Base-by-base conservation (phyloP, 92 coral and sea anemone species). In the Porites cylindrica region DNA sequence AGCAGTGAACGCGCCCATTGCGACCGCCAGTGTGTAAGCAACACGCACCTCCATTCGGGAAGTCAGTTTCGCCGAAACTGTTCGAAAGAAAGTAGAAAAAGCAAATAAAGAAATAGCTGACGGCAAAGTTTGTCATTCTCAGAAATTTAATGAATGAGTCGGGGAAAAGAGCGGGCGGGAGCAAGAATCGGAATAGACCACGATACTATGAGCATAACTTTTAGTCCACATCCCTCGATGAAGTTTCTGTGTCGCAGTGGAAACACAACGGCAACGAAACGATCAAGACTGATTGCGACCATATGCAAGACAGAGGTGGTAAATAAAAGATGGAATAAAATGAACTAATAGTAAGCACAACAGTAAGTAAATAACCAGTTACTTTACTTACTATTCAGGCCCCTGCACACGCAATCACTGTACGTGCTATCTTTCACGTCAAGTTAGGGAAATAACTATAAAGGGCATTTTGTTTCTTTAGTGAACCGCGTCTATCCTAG, bases 241-340 rank as follows among this genome's bases (percentile, higher is more conserved):
- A 78, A 68, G 17, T 18, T 14, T 26, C 72, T 47, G 54, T 89
- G 73, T 50, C 78, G 81, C 59, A 82, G 79, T 60, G 92, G 88
- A 24, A 38, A 76, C 51, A 71, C 51, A 2, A 89, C 83, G n/a
- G 86, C 85, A 17, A 83, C 32, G 18, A 86, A 76, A 7, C 92
- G 89, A 62, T 89, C 92, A 11, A 89, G 60, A 66, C 92, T 84
- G 66, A 90, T 84, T 19, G 83, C 82, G 12, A 90, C 93, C 86
- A 90, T 53, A 72, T 90, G 89, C 10, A 72, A 58, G 20, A 90
- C 56, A 0, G 93, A 90, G 0, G 82, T 76, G 2, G 70, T 64
- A 16, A 86, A 85, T 8, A 89, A 85, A 62, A 85, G 38, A 19
- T 74, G 72, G 66, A 86, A 61, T 51, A 59, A 67, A 14, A 80